These are phyloP conservation scores for Psilanteris sp. DNA, from an alignment of 1,140 invertebrate genomes.

Conservation along the genomic window DNA sequence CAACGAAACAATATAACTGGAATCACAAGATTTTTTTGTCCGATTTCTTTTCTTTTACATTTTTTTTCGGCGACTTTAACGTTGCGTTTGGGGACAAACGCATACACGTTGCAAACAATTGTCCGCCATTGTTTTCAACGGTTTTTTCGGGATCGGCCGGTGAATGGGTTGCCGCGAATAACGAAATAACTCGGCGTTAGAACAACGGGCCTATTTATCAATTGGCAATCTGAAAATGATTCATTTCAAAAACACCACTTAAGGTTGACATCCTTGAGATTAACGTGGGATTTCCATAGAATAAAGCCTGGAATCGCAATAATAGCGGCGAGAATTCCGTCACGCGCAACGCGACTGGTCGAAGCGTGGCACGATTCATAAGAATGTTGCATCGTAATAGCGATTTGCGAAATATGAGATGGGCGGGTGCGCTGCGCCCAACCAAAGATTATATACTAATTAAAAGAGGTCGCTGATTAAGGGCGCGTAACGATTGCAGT, in stretches of 20 bases:
- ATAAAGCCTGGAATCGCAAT: constrained; percentile 34
- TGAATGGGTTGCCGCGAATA: too few relatives aligned
- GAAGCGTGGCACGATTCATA: constrained; percentile 63
- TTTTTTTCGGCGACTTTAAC: too few relatives aligned
- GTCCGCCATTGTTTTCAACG: too few relatives aligned
- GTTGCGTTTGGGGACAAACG: too few relatives aligned
- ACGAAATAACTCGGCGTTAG: too few relatives aligned
- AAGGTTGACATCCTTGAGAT: constrained; percentile 31
- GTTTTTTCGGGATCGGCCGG: too few relatives aligned
- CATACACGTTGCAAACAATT: too few relatives aligned
- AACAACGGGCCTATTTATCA: too few relatives aligned
- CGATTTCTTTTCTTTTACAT: too few relatives aligned
- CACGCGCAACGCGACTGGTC: constrained; percentile 59
- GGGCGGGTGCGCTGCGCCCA: constrained; percentile 63
- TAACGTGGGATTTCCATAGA: constrained; percentile 36
- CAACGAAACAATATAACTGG: too few relatives aligned
- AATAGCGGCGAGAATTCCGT: constrained; percentile 47
- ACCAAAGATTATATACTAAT: constrained; percentile 64
- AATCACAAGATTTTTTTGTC: too few relatives aligned
- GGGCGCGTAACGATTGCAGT: constrained; percentile 58
- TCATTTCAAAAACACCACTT: background rate
- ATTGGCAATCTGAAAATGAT: too few relatives aligned
- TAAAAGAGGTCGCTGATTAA: constrained; percentile 62
- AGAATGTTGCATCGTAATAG: constrained; percentile 64
- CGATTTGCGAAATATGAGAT: constrained; percentile 63